Base-by-base conservation (phyloP, 2,113 vertebrate genomes). In the Furnarius figulus region DNA sequence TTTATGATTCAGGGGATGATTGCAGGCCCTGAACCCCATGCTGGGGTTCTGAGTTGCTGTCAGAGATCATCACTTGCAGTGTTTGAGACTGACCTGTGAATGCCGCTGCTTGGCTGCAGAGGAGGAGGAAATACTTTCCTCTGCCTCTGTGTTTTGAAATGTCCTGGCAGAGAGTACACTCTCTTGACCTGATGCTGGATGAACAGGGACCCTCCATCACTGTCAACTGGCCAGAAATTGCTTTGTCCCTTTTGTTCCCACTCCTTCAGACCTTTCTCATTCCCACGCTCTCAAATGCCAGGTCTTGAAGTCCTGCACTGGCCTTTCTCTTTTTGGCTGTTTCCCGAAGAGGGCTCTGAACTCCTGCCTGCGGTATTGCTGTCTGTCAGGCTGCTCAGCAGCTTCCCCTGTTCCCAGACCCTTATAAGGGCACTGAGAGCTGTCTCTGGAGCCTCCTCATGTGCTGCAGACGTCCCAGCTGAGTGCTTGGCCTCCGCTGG, bases 241-340 rank as follows among this genome's bases (percentile, higher is more conserved):
- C 81, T 91, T 90, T 91, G 62, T 92, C 66, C 66, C 77, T 91
- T 96, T 96, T 94, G 85, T 95, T 90, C 46, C 49, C 31, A 14
- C 28, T 92, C 87, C 78, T 79, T 83, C 72, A 77, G 89, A 81
- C 94, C 87, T 91, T 83, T 80, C 89, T 80, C 30, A 83, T 96
- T 96, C 96, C 95, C 95, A 96, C 70, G 84, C 84, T 96, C 81
- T 87, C 80, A 89, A 91, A 92, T 90, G 81, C 91, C 87, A 96
- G 93, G 74, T 91, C 89, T 89, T 50, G 40, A 91, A 87, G 84
- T 78, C 83, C 77, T 80, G 83, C 73, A 22, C 55, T 81, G 68
- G 47, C 62, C 47, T 95, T 97, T 95, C 86, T 93, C 88, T 86
- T 84, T 82, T 42, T 73, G 77, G 66, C 89, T 49, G 40, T 85